Evolutionary conservation across 2,113 vertebrate species (phyloP).

Genomic region (Esox niger): DNA sequence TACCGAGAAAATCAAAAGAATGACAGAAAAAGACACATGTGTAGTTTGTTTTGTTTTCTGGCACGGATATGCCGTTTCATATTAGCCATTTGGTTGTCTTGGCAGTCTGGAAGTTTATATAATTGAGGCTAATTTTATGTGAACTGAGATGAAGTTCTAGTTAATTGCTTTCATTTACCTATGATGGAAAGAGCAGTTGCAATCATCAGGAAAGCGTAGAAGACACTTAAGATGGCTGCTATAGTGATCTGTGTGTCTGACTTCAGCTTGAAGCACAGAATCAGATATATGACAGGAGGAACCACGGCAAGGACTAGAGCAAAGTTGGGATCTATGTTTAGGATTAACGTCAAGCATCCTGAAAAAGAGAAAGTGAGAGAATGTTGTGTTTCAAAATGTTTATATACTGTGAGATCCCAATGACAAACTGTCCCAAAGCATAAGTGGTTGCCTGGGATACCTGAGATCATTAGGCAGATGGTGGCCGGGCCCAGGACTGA

Average conservation of each 20-base stretch:
- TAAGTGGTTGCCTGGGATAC: conserved; percentile 35
- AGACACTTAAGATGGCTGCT: conserved; percentile 67
- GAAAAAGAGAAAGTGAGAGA: conserved; percentile 13
- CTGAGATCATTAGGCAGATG: conserved; percentile 64
- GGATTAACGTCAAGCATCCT: conserved; percentile 59
- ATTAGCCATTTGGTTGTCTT: background rate
- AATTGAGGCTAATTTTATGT: no score
- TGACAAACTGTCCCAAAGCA: no score
- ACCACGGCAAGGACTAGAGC: conserved; percentile 56
- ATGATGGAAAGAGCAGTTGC: conserved; percentile 56
- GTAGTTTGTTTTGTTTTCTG: no score
- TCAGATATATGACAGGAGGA: conserved; percentile 57
- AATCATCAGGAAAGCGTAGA: conserved; percentile 70
- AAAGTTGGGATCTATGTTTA: rapidly evolving
- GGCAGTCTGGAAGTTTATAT: background rate
- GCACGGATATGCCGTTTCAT: no score
- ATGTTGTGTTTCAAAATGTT: background rate
- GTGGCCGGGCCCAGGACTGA: conserved; percentile 65
- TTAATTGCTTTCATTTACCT: conserved; percentile 41
- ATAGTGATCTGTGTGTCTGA: no score
- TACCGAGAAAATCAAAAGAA: background rate
- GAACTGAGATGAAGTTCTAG: background rate
- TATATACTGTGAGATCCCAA: no score
- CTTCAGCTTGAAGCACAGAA: conserved; percentile 64
- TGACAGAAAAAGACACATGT: background rate